A percentile compares a stretch with the other conserved stretches of the same genome.
These are phyloP conservation scores for Heliconius hermathena DNA, from an alignment of 1,140 invertebrate species.

Conservation along the genomic window DNA sequence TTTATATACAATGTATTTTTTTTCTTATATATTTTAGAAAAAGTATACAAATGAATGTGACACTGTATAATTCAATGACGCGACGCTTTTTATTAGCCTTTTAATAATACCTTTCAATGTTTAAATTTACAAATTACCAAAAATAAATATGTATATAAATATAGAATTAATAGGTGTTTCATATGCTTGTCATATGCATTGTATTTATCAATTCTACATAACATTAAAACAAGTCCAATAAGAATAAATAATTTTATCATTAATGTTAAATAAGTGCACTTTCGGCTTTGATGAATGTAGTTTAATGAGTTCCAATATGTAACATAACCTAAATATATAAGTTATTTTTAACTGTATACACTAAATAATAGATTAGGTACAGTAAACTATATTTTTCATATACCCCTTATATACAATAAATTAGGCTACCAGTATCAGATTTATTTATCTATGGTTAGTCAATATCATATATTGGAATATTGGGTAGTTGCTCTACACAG, in stretches of 20 bases:
- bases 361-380: not conserved
- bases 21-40: conserved; percentile 20
- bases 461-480: not conserved
- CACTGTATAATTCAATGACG: conserved; percentile 39
- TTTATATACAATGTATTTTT: not conserved
- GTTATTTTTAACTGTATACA: not conserved
- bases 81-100: conserved; percentile 35
- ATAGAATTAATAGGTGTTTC: not conserved
- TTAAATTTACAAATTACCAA: not conserved
- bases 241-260: not conserved
- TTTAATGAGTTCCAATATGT: not conserved
- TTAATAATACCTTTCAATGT: conserved; percentile 18
- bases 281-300: not conserved
- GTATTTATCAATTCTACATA: not conserved
- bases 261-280: not conserved
- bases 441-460: not conserved
- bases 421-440: not conserved
- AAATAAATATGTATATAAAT: not conserved
- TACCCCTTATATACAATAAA: not conserved
- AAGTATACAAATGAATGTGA: conserved; percentile 25
- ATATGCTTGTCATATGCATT: not conserved
- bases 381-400: not conserved
- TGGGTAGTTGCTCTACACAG: not conserved
- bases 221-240: not conserved
- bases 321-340: not conserved